Base-by-base conservation (phyloP, 92 coral and sea anemone genomes). In the Palythoa grandiflora region DNA sequence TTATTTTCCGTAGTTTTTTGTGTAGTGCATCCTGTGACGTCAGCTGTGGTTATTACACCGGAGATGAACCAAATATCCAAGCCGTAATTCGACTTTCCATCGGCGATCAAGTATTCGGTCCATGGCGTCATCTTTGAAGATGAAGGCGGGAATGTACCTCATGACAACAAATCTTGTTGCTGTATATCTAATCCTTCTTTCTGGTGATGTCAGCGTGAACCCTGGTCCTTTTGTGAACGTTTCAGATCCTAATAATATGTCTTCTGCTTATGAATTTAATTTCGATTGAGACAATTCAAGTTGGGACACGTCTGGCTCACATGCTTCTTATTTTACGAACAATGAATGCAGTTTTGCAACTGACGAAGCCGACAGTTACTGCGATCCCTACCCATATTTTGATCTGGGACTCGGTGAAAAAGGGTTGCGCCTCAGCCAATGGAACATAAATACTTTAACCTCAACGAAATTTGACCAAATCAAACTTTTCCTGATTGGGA, bases 381-480 rank as follows among this genome's bases (percentile, higher is more conserved):
- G 88, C 57, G 87, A 80, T 75, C 73, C 85, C 39, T 79, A 78
- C 57, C 87, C 95, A 38, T 74, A 21, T 68, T 88, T 87, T 59
- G 95, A 92, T 57, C 91, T 92, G 63, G 91, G 87, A 50, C 83
- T 90, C 55, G 91, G 85, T 50, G 87, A 90, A 13, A 92, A 90
- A 92, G 95, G 89, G 11, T 71, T 92, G 73, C 83, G 89, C 47
- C 20, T 93, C 84, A 92, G 93, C 38, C 84, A 84, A 15, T 91
- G 93, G 93, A 91, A 90, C 21, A 88, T 94, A 28, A 83, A 91
- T 87, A 83, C 87, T 63, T 71, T 93, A 88, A 85, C 91, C 17
- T 79, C 91, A 66, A 57, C 92, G 28, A 91, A 88, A 74, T 91
- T 91, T 55, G 94, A 91, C 73, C 91, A 91, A 88, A 88, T 92